Evolutionary conservation across 2,113 vertebrate genomes (phyloP).

Genomic region (Pionites leucogaster): DNA sequence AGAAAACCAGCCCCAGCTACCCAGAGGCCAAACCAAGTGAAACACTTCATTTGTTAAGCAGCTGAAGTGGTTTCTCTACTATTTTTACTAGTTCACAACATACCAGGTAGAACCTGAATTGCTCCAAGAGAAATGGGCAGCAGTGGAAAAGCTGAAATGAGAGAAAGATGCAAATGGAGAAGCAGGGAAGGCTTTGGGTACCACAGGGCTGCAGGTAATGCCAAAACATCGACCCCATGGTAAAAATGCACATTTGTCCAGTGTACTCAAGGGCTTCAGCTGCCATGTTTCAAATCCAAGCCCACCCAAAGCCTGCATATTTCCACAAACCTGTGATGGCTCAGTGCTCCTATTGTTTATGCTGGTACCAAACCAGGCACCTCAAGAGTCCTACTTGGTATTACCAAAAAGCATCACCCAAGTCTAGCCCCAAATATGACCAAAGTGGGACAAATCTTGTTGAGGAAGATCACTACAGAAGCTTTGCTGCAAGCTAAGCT

Average conservation of each 20-base stretch:
- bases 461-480: neutral
- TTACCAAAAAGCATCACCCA: neutral
- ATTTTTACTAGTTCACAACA: neutral
- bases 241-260: neutral
- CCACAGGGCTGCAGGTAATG: neutral
- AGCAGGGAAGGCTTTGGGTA: neutral
- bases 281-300: neutral
- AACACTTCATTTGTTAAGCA: neutral
- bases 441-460: neutral
- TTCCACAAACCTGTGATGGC: neutral
- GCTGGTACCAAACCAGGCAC: neutral
- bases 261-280: neutral
- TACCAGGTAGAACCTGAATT: neutral
- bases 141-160: neutral
- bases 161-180: neutral
- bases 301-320: neutral
- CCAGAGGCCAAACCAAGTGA: neutral
- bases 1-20: neutral
- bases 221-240: neutral
- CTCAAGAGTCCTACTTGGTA: neutral
- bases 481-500: neutral
- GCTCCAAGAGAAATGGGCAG: neutral
- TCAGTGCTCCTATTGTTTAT: neutral
- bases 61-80: neutral
- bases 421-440: neutral